Evolutionary conservation across 1,140 invertebrate genomes (phyloP).

Genomic region (Tachypleus tridentatus): DNA sequence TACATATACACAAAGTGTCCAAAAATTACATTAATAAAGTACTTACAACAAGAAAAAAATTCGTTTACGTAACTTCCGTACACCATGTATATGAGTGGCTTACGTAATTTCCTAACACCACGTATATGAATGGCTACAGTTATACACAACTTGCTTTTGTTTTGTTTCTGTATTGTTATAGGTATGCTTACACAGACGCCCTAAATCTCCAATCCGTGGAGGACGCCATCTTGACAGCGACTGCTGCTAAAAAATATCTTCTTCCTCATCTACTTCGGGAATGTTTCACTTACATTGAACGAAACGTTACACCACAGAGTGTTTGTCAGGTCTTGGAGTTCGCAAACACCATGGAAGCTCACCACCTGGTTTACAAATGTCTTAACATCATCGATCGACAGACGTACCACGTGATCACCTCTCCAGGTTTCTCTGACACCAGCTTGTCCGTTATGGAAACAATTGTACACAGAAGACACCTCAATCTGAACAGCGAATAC

Average conservation of each 20-base stretch:
- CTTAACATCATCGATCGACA: constrained; percentile 28
- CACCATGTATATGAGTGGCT: no score
- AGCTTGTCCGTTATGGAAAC: constrained; percentile 25
- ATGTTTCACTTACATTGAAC: constrained; percentile 26
- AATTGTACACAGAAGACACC: constrained; percentile 22
- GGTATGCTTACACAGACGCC: constrained; percentile 23
- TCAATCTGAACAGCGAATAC: constrained; percentile 28
- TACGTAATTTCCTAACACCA: no score
- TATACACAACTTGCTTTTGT: no score
- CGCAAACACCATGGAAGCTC: constrained; percentile 24
- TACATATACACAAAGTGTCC: no score
- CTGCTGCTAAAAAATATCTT: constrained; percentile 28
- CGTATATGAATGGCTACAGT: no score
- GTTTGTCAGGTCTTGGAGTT: constrained; percentile 29
- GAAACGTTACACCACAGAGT: constrained; percentile 24
- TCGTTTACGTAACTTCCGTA: no score
- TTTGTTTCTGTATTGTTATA: not conserved
- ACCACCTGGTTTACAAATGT: constrained; percentile 26
- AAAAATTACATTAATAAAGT: no score
- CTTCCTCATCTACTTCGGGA: constrained; percentile 27
- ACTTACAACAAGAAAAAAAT: no score
- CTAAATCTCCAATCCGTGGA: constrained; percentile 28
- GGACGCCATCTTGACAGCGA: constrained; percentile 29
- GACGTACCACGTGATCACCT: constrained; percentile 27
- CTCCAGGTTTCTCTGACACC: constrained; percentile 11